A percentile compares a stretch with the other conserved stretches of the same genome.
Conservation (phyloP, 2,888 invertebrate species). For the Morinoia aosen region DNA sequence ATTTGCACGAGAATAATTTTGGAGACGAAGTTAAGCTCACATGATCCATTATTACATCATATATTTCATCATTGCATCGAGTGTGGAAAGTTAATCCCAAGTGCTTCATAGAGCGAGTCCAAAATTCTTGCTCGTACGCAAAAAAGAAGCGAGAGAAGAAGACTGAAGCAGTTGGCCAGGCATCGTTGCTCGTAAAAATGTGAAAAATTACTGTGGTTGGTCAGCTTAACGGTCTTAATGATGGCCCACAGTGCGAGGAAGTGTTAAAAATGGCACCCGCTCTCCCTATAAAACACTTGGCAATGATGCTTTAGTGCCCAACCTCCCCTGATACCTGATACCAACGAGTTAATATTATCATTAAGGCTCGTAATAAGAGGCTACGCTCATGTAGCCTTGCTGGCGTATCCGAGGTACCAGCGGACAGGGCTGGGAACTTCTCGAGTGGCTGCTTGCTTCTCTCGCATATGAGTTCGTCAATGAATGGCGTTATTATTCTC, state of each 20-base stretch:
- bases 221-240: conserved; percentile 43
- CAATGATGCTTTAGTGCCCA: conserved; percentile 29
- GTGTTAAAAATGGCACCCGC: conserved; percentile 47
- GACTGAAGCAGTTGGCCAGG: not conserved
- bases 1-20: not conserved
- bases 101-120: not conserved
- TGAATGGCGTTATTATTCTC: not conserved
- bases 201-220: conserved; percentile 15
- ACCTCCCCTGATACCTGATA: conserved; percentile 23
- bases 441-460: not conserved
- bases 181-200: conserved; percentile 19
- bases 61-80: not conserved
- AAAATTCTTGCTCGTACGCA: not conserved
- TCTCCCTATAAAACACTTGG: conserved; percentile 40
- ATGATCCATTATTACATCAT: not conserved
- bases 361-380: conserved; percentile 6
- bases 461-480: not conserved
- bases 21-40: not conserved
- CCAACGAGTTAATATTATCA: conserved; percentile 2
- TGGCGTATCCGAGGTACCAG: not conserved
- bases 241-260: conserved; percentile 12
- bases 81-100: not conserved
- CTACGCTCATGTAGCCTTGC: not conserved
- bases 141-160: not conserved
- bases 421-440: not conserved